Base-by-base conservation (phyloP, 2,113 vertebrate species). In the Chauna torquata region DNA sequence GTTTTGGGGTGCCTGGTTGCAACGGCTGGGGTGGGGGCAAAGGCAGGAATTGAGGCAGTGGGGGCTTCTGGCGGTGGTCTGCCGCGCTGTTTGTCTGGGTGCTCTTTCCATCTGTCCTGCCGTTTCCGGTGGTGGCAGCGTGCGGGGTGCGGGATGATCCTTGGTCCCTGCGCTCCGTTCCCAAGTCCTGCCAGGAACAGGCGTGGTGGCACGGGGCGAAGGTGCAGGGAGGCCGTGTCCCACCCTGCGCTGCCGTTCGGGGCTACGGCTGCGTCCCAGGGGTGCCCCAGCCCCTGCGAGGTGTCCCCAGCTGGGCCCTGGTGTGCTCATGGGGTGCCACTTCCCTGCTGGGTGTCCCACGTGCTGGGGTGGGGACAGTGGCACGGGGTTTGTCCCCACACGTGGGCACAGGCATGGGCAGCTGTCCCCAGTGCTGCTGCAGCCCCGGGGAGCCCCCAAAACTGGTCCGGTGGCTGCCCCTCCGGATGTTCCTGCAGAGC, bases 341-440 rank as follows among this genome's bases (percentile, higher is more conserved):
- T 50, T 82, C 52, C 36, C 17, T n/a, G 30, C 42, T n/a, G 61
- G 6, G 5, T 28, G 14, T 79, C n/a, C 66, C 20, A 7, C 19
- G 1, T 58, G 72, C 78, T 1, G 1, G 36, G 50, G 28, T 69
- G 62, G 44, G 49, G 50, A 70, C 22, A 62, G 27, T 2, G 7
- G 25, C 24, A 52, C 13, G 13, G 50, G 4, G 4, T 88, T 82
- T 78, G 70, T 61, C 34, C 75, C 70, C 8, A 0, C 9, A 47
- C 15, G 1, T 1, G 10, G 71, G 16, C 12, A 18, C 40, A 4
- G 18, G 11, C 2, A 3, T 7, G 15, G n/a, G 25, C 74, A 30
- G 23, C 1, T 0, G 17, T 64, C 18, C 11, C 1, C 0, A 5
- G 4, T 6, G 0, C 57, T 19, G 52, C 50, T 12, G 66, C 38